phyloP scores from a whole-genome alignment of 2,797 vertebrate species.

The Lacerta bilineata region DNA sequence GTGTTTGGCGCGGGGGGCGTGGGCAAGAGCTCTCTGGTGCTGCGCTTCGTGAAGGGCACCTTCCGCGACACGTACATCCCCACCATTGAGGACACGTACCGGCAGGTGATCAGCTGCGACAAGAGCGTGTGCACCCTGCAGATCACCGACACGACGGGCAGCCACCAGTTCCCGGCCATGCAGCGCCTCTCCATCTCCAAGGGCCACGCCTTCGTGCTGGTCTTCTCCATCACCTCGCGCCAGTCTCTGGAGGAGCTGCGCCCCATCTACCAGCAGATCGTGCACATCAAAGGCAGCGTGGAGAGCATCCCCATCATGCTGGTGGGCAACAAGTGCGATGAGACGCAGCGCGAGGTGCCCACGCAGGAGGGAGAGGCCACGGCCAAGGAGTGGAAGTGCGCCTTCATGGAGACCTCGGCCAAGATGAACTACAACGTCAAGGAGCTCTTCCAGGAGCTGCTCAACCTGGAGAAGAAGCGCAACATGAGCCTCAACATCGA shows the following conservation, averaged over 20 bases:
- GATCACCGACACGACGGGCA: conserved; percentile 97
- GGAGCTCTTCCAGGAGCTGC: conserved; percentile 98
- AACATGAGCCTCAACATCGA: conserved; percentile 96
- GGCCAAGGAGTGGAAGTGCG: conserved; percentile 95
- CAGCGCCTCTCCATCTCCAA: conserved; percentile 97
- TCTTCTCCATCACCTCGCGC: conserved; percentile 94
- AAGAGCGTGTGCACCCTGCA: conserved; percentile 96
- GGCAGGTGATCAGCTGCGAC: conserved; percentile 98
- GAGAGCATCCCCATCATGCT: conserved; percentile 97
- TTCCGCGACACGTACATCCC: conserved; percentile 98
- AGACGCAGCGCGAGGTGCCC: conserved; percentile 94
- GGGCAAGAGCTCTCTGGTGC: conserved; percentile 96
- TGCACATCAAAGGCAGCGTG: conserved; percentile 94
- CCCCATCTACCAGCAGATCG: conserved; percentile 94
- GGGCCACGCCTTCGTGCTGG: conserved; percentile 95
- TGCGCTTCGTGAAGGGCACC: conserved; percentile 96
- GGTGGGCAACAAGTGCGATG: conserved; percentile 97
- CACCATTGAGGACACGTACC: conserved; percentile 97
- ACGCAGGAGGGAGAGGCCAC: conserved; percentile 92
- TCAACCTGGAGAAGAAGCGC: conserved; percentile 95
- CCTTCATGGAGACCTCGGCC: conserved; percentile 98
- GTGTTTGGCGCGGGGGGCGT: conserved; percentile 96
- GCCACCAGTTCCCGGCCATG: conserved; percentile 98
- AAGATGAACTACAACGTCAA: conserved; percentile 99
- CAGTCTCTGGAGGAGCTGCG: conserved; percentile 96